Conservation (phyloP, 1,140 invertebrate genomes). For the Galleria mellonella region DNA sequence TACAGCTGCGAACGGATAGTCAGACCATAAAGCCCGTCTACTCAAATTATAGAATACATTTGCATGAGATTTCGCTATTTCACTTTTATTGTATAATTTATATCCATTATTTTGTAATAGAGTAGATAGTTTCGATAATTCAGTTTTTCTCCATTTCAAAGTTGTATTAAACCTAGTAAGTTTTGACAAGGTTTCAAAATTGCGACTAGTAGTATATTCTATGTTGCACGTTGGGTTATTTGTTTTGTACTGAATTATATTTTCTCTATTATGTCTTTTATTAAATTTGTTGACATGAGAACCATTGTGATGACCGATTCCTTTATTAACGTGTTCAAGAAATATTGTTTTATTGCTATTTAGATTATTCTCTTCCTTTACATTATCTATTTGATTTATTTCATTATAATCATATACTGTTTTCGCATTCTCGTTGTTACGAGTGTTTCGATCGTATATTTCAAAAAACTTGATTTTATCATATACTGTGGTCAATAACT, state of each 20-base stretch:
- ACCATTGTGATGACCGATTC: constrained; percentile 9
- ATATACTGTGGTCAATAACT: constrained; percentile 16
- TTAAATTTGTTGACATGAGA: constrained; percentile 20
- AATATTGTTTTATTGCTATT: constrained; percentile 11
- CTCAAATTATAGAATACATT: background rate
- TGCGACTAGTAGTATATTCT: too few relatives aligned
- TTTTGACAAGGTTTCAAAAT: too few relatives aligned
- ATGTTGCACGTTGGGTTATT: background rate
- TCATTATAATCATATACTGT: background rate
- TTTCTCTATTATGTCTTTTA: constrained; percentile 25
- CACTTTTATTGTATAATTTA: too few relatives aligned
- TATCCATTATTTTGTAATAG: too few relatives aligned
- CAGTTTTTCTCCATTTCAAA: too few relatives aligned
- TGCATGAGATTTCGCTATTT: too few relatives aligned
- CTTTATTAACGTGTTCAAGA: constrained; percentile 22
- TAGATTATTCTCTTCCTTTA: background rate
- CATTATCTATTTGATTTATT: background rate
- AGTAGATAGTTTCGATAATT: too few relatives aligned
- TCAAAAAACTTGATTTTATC: constrained; percentile 62
- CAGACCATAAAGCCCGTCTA: constrained; percentile 25
- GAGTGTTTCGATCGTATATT: constrained; percentile 49
- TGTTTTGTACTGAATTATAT: background rate
- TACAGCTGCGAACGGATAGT: constrained; percentile 46
- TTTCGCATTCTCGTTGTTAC: background rate
- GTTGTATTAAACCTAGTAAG: too few relatives aligned